Evolutionary conservation across 2,113 vertebrate genomes (phyloP).

Genomic region (Daphoenositta chrysoptera): DNA sequence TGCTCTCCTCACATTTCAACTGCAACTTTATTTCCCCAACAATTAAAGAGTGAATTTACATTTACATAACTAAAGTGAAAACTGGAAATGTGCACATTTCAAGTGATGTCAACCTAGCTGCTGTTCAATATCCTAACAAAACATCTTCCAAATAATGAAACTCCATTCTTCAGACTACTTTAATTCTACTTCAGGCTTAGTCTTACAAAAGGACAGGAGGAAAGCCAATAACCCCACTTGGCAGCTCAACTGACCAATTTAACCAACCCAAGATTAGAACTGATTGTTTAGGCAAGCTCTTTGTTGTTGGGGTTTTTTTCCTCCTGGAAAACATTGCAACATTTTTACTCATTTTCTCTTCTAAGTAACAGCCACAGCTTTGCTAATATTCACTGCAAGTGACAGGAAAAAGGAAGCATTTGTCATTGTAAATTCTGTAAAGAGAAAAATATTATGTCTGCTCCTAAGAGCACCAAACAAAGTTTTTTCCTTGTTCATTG

Average conservation of each 20-base stretch:
- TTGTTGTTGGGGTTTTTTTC: not conserved
- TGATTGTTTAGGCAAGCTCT: not conserved
- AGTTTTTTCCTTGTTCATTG: constrained; percentile 2
- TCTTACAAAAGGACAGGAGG: not conserved
- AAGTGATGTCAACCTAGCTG: not conserved
- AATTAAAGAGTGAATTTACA: not conserved
- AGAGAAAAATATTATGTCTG: constrained; percentile 23
- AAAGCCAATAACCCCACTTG: not conserved
- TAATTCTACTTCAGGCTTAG: not conserved
- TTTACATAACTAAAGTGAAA: constrained; percentile 15
- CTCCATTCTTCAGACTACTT: not conserved
- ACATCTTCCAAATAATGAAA: not conserved
- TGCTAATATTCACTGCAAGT: not conserved
- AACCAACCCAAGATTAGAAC: not conserved
- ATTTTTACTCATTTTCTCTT: constrained; percentile 12
- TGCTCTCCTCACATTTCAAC: not conserved
- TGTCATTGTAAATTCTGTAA: constrained; percentile 2
- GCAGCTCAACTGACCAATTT: not conserved
- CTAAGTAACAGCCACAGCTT: not conserved
- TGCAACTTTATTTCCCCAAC: constrained; percentile 3
- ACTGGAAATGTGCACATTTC: not conserved
- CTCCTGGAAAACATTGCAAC: not conserved
- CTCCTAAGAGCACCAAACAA: not conserved
- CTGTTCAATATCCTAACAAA: not conserved
- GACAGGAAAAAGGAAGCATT: constrained; percentile 39